Evolutionary conservation across 2,113 vertebrate species (phyloP), one percentile per base, ranked within the genome.

Genomic region (Donacobius atricapilla): DNA sequence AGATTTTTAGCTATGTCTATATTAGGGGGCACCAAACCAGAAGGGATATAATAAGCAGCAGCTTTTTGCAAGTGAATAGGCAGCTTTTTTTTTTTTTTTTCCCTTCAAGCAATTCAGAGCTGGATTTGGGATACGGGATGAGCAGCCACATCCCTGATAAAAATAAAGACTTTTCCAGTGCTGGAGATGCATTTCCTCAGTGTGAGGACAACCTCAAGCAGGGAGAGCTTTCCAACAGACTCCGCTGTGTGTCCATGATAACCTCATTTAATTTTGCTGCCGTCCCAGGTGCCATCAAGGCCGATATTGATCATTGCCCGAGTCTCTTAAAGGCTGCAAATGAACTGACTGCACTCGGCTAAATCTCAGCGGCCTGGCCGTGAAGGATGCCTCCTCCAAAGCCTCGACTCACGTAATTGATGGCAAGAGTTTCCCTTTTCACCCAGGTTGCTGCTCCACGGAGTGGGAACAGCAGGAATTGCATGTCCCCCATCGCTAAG

Each of bases 21-120:
- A 94, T 70, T 75, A 94, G 93, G 88, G 88, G 81, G 18, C 82
- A 64, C 53, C 60, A 33, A 31, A 42, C n/a, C 33, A 91, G 77
- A n/a, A 75, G 10, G 27, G 86, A 65, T 90, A 96, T 95, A 95
- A 94, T 54, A 92, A 91, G 83, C 94, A 90, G 94, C 96, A 91
- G 48, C 39, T 70, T 90, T 87, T 65, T 39, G 51, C 64, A 58
- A 28, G 30, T 25, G 65, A 94, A 92, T 20, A 51, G 45, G 56
- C 51, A 58, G 54, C 18, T 33, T 37, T n/a, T 82, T 64, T 47
- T 28, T 37, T 28, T 37, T 14, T 20, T 11, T 27, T 48, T 28
- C 39, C 3, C 33, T 86, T 63, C 40, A 28, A 27, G 88, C 69
- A 84, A 58, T 44, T 23, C 69, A 50, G 31, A 37, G 87, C 73